Base-by-base conservation (phyloP, 2,888 invertebrate genomes). In the Eupithecia tripunctaria region DNA sequence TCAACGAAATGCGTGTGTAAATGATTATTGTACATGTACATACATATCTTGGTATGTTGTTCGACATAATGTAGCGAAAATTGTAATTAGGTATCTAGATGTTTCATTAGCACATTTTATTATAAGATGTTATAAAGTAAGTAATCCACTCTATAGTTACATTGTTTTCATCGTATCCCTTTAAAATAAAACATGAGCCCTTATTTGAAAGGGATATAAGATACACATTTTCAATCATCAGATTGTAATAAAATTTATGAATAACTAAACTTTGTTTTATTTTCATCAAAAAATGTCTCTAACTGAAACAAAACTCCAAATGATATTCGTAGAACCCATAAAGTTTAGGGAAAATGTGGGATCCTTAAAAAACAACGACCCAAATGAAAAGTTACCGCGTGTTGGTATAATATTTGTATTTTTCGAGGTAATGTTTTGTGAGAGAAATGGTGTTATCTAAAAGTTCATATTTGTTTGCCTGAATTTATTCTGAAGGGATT, bases 191-290 rank as follows among this genome's bases (percentile, higher is more conserved):
- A 91, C 89, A 88, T 92, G 93, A 94, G 94, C 93, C 94, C 94
- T 89, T 93, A 93, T 94, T 94, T 91, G 86, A 92, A 92, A 91
- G 94, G 94, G 93, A 93, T 94, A 93, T 93, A 89, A 87, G 80
- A 87, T 77, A 85, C 78, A 82, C 75, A 83, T 85, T 83, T 72
- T 76, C 75, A 81, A 80, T 76, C 71, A 84, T 78, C 80, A 81
- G 74, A 82, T 83, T 86, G 82, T 84, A 89, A 88, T 88, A 88
- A 88, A 88, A 83, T 70, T 68, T 71, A 76, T 76, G 59, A 74
- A 69, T 76, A 73, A 70, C 41, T 68, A 67, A 27, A 68, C n/a
- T 59, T 67, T 65, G 56, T 72, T 73, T 74, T 73, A 67, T 56
- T 62, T 41, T 7, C 47, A 7, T 62, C 63, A 63, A 60, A 60